A percentile compares a stretch with the other conserved stretches of the same genome.
These are phyloP conservation scores for Formica exsecta DNA, from an alignment of 1,140 invertebrate species.

Conservation along the genomic window DNA sequence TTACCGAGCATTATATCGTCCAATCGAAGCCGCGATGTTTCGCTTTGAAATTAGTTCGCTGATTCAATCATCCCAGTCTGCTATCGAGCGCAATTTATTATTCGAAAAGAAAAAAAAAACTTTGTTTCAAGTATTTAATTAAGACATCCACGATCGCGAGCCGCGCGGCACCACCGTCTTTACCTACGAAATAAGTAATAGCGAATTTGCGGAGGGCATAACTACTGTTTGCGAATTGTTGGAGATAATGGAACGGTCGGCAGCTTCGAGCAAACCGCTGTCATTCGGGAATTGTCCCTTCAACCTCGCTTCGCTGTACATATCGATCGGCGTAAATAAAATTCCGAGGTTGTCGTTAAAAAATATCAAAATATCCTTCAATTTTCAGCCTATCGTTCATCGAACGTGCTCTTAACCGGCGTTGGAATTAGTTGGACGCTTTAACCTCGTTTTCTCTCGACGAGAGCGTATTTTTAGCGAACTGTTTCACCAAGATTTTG, in stretches of 20 bases:
- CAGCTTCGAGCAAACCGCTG: conserved; percentile 40
- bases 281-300: conserved; percentile 45
- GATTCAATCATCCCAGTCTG: conserved; percentile 27
- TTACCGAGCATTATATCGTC: conserved; percentile 43
- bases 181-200: conserved; percentile 41
- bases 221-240: conserved; percentile 54
- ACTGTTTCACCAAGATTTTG: neutral
- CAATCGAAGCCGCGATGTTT: conserved; percentile 46
- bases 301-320: neutral
- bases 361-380: neutral
- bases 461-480: conserved; percentile 10
- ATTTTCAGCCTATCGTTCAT: neutral
- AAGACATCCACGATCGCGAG: conserved; percentile 48
- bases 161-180: conserved; percentile 11
- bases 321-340: conserved; percentile 36
- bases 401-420: neutral
- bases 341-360: conserved; percentile 4
- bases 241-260: conserved; percentile 54
- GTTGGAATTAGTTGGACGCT: neutral
- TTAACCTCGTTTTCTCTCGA: conserved; percentile 11
- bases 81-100: conserved; percentile 53
- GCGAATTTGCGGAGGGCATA: conserved; percentile 34
- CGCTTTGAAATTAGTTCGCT: conserved; percentile 52
- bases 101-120: conserved; percentile 12
- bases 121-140: conserved; percentile 59